Evolutionary conservation across 2,797 vertebrate species (phyloP), one percentile per base, ranked within the genome.

Genomic region (Eupleurogrammus muticus): DNA sequence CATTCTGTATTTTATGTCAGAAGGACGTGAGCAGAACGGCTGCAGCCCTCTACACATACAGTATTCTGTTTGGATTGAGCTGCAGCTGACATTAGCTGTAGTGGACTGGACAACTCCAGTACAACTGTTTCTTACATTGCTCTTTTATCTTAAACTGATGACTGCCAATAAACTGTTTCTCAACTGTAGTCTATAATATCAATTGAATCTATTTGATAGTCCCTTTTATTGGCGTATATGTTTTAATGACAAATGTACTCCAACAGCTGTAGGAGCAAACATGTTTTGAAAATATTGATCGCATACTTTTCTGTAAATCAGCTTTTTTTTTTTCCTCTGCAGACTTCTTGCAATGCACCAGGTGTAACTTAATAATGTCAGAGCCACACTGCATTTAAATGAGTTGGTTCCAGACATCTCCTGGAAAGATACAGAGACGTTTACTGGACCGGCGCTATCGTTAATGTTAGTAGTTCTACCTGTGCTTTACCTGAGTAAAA

Each of bases 21-120:
- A 66, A 48, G 66, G 21, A 66, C 49, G 19, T 38, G 24, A 64
- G 23, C 23, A 10, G 59, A 58, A 50, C 35, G 44, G 42, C 40
- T 23, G 23, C 32, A 40, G 12, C 40, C 20, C 6, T 51, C 32
- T n/a, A 4, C 16, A 44, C 42, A 57, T 38, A 47, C 17, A 38
- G 23, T 11, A 40, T 23, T 24, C 10, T n/a, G 2, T 42, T 57
- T 50, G 9, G 44, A 34, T 57, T n/a, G 23, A 24, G n/a, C 38
- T 28, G 50, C 8, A 32, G 21, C 50, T 21, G 28, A 11, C 36
- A 17, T 36, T 54, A 35, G 16, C 12, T 48, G 23, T 20, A 66
- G 16, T 19, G 7, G 21, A 44, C 32, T 20, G 14, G 17, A 10
- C 21, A 69, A 40, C 38, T 53, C 0, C 0, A 57, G 23, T 54